These are phyloP conservation scores for Falcunculus frontatus DNA, from an alignment of 2,113 vertebrate species.

Conservation along the genomic window DNA sequence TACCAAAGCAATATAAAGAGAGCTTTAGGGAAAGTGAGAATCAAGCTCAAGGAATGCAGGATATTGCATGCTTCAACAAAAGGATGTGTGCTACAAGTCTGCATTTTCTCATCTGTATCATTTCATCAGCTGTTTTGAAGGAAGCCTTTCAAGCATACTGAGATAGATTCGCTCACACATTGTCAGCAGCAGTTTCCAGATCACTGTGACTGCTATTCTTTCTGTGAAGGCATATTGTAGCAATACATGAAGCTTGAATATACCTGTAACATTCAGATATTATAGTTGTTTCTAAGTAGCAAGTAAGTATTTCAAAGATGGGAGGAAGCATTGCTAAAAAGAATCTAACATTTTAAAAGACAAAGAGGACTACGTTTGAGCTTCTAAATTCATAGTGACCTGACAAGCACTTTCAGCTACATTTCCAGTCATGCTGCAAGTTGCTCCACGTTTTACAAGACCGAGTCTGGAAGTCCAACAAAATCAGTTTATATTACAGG, in stretches of 20 bases:
- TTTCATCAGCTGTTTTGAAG: background rate
- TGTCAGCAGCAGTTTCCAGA: background rate
- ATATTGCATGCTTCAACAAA: background rate
- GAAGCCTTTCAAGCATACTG: background rate
- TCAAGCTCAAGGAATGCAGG: conserved; percentile 36
- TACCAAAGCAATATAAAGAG: background rate
- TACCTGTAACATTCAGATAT: background rate
- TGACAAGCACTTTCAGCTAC: background rate
- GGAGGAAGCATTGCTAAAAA: background rate
- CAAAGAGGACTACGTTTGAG: background rate
- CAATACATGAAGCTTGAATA: background rate
- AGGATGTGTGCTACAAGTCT: background rate
- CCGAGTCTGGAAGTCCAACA: background rate
- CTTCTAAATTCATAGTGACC: background rate
- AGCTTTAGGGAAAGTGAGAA: conserved; percentile 5
- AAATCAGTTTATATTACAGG: background rate
- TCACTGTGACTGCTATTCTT: background rate
- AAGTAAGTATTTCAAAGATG: background rate
- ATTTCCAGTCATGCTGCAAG: background rate
- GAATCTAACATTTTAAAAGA: background rate
- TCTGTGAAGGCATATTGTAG: background rate
- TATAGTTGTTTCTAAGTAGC: background rate
- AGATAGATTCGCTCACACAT: background rate
- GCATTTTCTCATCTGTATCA: background rate
- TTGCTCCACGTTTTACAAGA: background rate